phyloP scores from a whole-genome alignment of 2,797 vertebrate species.

The Scyliorhinus canicula region DNA sequence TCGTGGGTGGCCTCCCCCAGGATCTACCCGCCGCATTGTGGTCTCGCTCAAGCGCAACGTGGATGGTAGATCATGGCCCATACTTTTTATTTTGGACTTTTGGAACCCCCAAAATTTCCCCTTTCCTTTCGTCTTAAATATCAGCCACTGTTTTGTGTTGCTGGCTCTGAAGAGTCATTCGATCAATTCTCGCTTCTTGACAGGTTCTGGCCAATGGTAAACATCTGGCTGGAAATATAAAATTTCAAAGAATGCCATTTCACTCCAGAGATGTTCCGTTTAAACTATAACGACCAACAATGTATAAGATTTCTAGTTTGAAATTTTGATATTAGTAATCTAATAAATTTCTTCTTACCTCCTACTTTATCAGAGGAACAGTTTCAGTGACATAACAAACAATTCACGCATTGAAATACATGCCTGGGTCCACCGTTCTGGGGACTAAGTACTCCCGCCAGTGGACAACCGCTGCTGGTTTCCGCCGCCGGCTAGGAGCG shows the following conservation, averaged over 20 bases:
- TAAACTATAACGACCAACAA: not conserved
- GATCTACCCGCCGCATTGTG: too few relatives aligned
- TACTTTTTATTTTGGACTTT: not conserved
- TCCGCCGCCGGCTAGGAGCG: too few relatives aligned
- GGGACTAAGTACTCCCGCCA: too few relatives aligned
- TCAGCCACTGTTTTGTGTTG: not conserved
- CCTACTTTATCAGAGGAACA: not conserved
- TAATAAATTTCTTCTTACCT: not conserved
- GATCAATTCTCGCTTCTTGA: not conserved
- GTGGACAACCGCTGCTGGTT: too few relatives aligned
- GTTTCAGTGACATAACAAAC: not conserved
- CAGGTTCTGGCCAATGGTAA: not conserved
- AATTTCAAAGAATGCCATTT: not conserved
- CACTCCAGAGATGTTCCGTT: not conserved
- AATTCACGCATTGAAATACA: not conserved
- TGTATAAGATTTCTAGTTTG: not conserved
- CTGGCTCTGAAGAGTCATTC: not conserved
- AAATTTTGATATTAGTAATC: not conserved
- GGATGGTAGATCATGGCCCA: too few relatives aligned
- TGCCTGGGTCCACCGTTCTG: too few relatives aligned
- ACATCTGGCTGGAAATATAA: not conserved
- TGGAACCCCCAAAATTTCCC: not conserved
- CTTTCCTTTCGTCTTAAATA: not conserved
- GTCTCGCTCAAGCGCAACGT: too few relatives aligned
- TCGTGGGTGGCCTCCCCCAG: too few relatives aligned